Base-by-base conservation (phyloP, 2,797 vertebrate species). In the Somateria mollissima region DNA sequence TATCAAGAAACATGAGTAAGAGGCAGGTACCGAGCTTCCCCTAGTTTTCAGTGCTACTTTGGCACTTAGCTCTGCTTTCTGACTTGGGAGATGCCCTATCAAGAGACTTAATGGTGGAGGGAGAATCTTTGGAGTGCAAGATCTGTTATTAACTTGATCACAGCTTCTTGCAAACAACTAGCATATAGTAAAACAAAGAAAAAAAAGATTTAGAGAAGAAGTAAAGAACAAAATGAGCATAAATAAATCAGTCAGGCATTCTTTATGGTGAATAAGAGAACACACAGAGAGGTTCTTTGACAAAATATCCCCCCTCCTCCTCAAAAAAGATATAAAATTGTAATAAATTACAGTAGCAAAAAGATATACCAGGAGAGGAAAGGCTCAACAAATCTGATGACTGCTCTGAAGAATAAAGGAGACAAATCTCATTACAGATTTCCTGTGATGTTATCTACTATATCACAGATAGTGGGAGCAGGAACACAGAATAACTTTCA, bases 401-500 rank as follows among this genome's bases (percentile, higher is more conserved):
- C 60, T 79, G 30, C 60, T 15, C 56, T 79, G 74, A 92, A 86
- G 77, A 94, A 86, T 86, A 96, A 92, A 77, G 85, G 77, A 94
- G 88, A 94, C 60, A 92, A 96, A 94, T 95, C 92, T 96, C 82
- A 76, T 94, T 91, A 82, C 56, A 87, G 57, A 82, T 82, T 84
- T 94, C 71, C 30, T 65, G 71, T 74, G 81, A 92, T 94, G 69
- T 61, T 95, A 65, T 88, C 77, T 85, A 61, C 80, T 94, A 36
- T 84, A 90, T 82, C 49, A 87, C 32, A 89, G 20, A 67, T 6
- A 91, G 28, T 71, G 43, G 0, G 11, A 89, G 22, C 39, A 94
- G 77, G 32, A 94, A 79, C 80, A 90, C 45, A 45, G 62, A 94
- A 79, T 94, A 89, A 74, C 80, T 95, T 92, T 66, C 83, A 73